Evolutionary conservation across 1,140 invertebrate genomes (phyloP).

Genomic region (Rhyzopertha dominica): DNA sequence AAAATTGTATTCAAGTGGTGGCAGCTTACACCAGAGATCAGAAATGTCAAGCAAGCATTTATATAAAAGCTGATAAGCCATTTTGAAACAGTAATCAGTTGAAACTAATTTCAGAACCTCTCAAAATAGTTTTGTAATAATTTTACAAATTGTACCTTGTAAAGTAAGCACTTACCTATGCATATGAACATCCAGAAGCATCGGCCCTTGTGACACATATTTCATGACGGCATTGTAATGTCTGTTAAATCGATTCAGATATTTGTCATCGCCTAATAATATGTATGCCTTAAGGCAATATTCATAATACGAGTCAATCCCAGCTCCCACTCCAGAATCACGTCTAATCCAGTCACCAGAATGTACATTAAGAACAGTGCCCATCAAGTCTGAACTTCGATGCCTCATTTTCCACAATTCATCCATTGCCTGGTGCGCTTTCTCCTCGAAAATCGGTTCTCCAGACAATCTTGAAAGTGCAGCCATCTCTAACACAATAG

Average conservation of each 20-base stretch:
- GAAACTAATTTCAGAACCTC: too few relatives aligned
- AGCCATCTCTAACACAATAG: constrained; percentile 96
- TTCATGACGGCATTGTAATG: constrained; percentile 99
- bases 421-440: constrained; percentile 95
- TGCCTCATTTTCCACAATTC: constrained; percentile 92
- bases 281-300: constrained; percentile 94
- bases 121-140: neutral
- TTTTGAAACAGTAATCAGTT: too few relatives aligned
- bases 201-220: constrained; percentile 91
- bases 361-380: constrained; percentile 92
- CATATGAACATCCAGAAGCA: constrained; percentile 98
- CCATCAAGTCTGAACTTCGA: constrained; percentile 87
- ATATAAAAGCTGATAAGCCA: too few relatives aligned
- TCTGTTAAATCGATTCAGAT: constrained; percentile 87
- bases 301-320: constrained; percentile 98
- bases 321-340: constrained; percentile 96
- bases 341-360: constrained; percentile 94
- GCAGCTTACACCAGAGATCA: too few relatives aligned
- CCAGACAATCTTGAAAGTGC: constrained; percentile 89
- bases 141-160: neutral
- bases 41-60: too few relatives aligned
- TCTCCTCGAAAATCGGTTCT: constrained; percentile 89
- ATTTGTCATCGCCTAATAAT: constrained; percentile 78
- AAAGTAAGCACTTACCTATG: constrained; percentile 53
- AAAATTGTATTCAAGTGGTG: too few relatives aligned